Base-by-base conservation (phyloP, 2,113 vertebrate genomes). In the Tichodroma muraria region DNA sequence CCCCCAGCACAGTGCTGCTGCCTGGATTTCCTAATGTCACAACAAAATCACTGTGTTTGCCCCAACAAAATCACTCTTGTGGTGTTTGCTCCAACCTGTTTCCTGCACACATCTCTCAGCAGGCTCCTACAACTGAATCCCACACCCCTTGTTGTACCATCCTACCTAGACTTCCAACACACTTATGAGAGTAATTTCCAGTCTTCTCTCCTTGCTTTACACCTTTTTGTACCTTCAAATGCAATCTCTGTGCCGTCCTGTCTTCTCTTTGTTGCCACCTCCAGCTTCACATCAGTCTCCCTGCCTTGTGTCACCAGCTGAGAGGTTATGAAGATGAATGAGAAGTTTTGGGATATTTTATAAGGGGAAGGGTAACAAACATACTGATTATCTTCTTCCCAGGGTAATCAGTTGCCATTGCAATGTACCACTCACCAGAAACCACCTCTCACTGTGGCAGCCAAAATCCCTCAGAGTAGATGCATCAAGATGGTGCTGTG, bases 231-330 rank as follows among this genome's bases (percentile, higher is more conserved):
- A 11, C 25, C 40, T 53, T 73, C 37, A 53, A n/a, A 49, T 18
- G 9, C 16, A 52, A 33, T 21, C 27, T 60, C 30, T 0, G 1
- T 40, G 16, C 38, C 0, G 0, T 19, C 52, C 23, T 66, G 61
- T 44, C 37, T 63, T n/a, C 44, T 50, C 9, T 84, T 53, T 52
- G 17, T 38, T 35, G 13, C 23, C 20, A 23, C 27, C 8, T 28
- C 38, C 13, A 68, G 2, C 64, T 60, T 80, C 38, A 40, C 1
- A 0, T 45, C n/a, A 11, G 25, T 20, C 35, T 85, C 23, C n/a
- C 10, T 38, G 27, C 35, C 66, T 71, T 53, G 35, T 1, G 1
- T 54, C 38, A 54, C 44, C n/a, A 64, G 19, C 16, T 4, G 14
- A 75, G 47, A 71, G 17, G 24, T 27, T 35, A 21, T 45, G 8